Evolutionary conservation across 2,113 vertebrate genomes (phyloP), one percentile per base, ranked within the genome.

Genomic region (Peromyscus californicus): DNA sequence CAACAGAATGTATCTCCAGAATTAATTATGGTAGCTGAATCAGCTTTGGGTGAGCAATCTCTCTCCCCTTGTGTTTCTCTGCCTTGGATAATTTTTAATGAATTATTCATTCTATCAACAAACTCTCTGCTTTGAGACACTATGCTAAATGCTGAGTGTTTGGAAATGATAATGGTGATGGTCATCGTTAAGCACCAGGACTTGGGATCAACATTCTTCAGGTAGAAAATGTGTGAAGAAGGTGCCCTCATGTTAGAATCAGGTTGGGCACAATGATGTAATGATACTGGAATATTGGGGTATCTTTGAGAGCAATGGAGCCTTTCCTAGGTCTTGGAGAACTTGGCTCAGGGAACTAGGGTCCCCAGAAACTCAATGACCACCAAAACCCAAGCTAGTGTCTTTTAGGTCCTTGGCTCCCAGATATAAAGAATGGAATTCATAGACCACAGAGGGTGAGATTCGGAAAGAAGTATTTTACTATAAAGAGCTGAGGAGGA

Each of bases 11-110:
- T 48, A 24, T 54, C 96, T 92, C 59, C 79, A 26, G 59, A 91
- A 96, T 85, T 94, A 93, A 94, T 79, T 84, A 54, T 24, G 89
- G 75, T 33, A 33, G 33, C 92, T 54, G 90, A 96, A 8, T 89
- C 94, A 87, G 82, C 93, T 89, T 0, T 26, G 54, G 83, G 4
- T 22, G 54, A 87, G 76, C 82, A 26, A 3, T 24, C 33, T 70
- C 94, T 87, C 51, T 87, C 92, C 82, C 89, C 51, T 24, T 36
- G 19, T 7, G 59, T 76, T 70, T 76, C 48, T 89, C 87, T 31
- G 80, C 65, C 82, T 79, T 31, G 31, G 93, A 74, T 45, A 17
- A 84, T 65, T 57, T 79, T 61, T 88, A 65, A 63, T 65, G 48
- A 79, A 67, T 42, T 87, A 78, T 91, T 84, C 51, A 36, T 90